Percentiles rank a stretch among this genome's conserved stretches.
These are phyloP conservation scores for Crotophaga sulcirostris DNA, from an alignment of 2,113 vertebrate species.

Conservation along the genomic window DNA sequence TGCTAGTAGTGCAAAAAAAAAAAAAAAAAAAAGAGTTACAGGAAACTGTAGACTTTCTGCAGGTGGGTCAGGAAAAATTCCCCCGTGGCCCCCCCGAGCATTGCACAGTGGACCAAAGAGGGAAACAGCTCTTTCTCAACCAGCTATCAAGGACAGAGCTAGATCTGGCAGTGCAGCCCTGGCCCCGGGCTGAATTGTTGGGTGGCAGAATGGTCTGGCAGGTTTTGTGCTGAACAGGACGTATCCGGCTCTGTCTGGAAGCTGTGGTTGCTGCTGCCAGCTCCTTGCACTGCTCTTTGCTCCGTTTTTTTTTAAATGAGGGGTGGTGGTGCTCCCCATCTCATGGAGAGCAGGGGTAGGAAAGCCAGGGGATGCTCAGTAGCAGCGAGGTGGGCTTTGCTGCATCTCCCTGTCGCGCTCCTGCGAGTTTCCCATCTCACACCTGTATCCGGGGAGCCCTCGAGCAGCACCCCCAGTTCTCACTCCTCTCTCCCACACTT, in stretches of 20 bases:
- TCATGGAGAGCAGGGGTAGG: not conserved
- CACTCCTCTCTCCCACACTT: not conserved
- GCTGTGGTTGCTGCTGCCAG: not conserved
- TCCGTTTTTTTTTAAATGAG: not conserved
- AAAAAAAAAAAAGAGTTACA: rapidly evolving
- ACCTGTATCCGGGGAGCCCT: not conserved
- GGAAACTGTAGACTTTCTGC: not conserved
- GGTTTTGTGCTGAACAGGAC: not conserved
- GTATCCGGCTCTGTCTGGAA: not conserved
- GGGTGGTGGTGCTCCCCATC: not conserved
- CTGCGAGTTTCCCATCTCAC: not conserved
- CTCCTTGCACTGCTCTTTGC: not conserved
- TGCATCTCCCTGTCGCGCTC: rapidly evolving
- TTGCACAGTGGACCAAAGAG: not conserved
- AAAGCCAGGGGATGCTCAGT: rapidly evolving
- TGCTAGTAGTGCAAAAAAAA: not conserved
- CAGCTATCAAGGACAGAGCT: not conserved
- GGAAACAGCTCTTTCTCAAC: not conserved
- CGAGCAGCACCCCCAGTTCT: not conserved
- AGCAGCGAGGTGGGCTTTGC: not conserved
- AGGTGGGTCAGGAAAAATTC: not conserved
- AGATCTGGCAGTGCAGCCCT: not conserved
- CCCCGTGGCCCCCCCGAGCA: rapidly evolving
- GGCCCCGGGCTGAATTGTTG: not conserved
- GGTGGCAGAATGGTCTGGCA: not conserved